Base-by-base conservation (phyloP, 2,797 vertebrate genomes). In the Sebastes kiyomatsui region DNA sequence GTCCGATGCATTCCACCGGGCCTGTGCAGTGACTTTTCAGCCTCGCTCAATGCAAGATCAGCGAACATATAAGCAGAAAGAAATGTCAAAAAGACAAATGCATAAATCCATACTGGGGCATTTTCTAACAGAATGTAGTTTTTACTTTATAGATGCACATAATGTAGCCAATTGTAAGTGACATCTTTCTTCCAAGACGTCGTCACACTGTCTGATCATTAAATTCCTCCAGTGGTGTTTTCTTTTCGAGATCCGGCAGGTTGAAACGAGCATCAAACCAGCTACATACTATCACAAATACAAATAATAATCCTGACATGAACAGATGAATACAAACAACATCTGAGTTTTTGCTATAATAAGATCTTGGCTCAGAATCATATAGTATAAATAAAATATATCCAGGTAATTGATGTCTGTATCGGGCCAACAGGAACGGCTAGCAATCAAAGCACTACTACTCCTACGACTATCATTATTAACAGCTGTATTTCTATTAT, bases 81-180 rank as follows among this genome's bases (percentile, higher is more conserved):
- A 80, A 84, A 72, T 79, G 82, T 80, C 68, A 83, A 4, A 28
- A 54, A 81, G 70, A 81, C 27, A 35, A 71, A 84, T 78, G 66
- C n/a, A 67, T 59, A 3, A 61, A 86, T 78, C 67, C 66, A 67
- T 55, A 58, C n/a, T 4, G 12, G 32, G 59, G 72, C 23, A 46
- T 70, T 75, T 79, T 20, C 33, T 16, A 62, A 82, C 69, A 32
- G 58, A 65, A 71, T 10, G 3, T 42, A 56, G 56, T 49, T 22
- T 46, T 2, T 11, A 18, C 72, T 69, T 52, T 23, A 9, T 13
- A 32, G 30, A 62, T 32, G 42, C 25, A 22, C 6, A 20, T 32
- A 32, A 28, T 71, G 73, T 2, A 42, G 69, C 27, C 59, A 27
- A 16, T n/a, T 73, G 52, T 28, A 22, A 35, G 32, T 20, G 38